Evolutionary conservation across 2,113 vertebrate species (phyloP).

Genomic region (Apodemus speciosus): DNA sequence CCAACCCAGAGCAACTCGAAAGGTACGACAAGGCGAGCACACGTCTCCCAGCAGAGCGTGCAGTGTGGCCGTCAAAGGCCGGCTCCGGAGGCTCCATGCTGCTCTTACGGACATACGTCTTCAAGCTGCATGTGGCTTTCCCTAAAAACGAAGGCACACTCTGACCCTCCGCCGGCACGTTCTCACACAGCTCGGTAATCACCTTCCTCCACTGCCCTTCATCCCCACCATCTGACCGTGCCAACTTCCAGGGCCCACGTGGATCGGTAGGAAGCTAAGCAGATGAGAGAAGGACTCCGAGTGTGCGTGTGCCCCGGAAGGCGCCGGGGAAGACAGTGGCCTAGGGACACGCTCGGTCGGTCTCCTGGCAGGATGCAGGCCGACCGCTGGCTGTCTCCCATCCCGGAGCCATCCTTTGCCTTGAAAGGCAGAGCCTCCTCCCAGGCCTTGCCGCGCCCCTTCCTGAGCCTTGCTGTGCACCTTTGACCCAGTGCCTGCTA

Average conservation of each 20-base stretch:
- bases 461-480: not conserved
- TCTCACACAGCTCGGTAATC: not conserved
- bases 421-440: not conserved
- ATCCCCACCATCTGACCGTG: not conserved
- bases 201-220: not conserved
- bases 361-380: too few relatives aligned
- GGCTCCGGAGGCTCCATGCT: fast-evolving
- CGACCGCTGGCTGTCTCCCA: not conserved
- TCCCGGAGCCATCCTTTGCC: not conserved
- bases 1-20: not conserved
- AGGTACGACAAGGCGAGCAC: not conserved
- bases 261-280: not conserved
- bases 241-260: not conserved
- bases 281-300: not conserved
- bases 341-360: not conserved
- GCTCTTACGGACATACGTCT: not conserved
- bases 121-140: not conserved
- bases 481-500: not conserved
- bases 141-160: not conserved
- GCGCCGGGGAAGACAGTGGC: fast-evolving
- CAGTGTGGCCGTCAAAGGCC: fast-evolving
- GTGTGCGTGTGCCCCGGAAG: too few relatives aligned
- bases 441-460: not conserved
- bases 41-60: not conserved
- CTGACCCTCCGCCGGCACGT: too few relatives aligned